Conservation (phyloP, 2,113 vertebrate genomes). For the Merops nubicus region DNA sequence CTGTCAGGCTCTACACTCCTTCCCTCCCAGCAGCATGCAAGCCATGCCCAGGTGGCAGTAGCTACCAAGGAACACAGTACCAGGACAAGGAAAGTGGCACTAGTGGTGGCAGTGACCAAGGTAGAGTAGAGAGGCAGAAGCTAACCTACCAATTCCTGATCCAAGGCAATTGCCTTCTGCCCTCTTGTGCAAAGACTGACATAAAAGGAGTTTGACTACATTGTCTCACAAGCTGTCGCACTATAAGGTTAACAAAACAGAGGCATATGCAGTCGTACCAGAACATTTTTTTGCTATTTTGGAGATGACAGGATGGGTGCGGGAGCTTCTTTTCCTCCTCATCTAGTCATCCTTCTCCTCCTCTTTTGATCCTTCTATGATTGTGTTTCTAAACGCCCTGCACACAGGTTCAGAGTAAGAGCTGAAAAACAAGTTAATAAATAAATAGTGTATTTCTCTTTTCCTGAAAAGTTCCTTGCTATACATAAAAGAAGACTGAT, state of each 20-base stretch:
- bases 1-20: not conserved
- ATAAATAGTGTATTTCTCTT: not conserved
- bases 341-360: not conserved
- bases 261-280: not conserved
- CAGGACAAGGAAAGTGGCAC: no score
- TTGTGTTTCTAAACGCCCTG: not conserved
- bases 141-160: not conserved
- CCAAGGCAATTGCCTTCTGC: not conserved
- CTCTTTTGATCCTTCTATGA: not conserved
- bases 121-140: not conserved
- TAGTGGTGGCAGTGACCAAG: not conserved
- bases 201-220: not conserved
- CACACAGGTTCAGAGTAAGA: not conserved
- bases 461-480: not conserved
- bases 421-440: conserved; percentile 12
- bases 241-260: not conserved
- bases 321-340: not conserved
- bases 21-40: not conserved
- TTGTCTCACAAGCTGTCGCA: not conserved
- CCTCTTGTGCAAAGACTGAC: not conserved
- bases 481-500: not conserved
- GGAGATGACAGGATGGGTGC: not conserved
- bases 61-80: not conserved
- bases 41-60: not conserved
- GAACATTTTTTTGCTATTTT: not conserved